These are phyloP conservation scores for Oryzaephilus surinamensis DNA, from an alignment of 1,140 invertebrate species.

Conservation along the genomic window DNA sequence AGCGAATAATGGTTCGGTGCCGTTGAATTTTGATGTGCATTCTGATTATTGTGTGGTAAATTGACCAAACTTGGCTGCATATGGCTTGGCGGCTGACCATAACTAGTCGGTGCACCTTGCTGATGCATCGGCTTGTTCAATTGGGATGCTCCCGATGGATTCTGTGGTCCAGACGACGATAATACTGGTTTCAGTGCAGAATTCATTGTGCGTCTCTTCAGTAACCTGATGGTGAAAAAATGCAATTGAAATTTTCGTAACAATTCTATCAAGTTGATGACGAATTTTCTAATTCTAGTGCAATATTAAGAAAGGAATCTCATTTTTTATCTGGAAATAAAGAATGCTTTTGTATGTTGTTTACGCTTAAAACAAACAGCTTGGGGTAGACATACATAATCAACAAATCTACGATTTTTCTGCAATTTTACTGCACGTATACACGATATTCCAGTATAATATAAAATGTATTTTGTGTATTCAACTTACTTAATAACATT, in stretches of 20 bases:
- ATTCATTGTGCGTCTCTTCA: too few relatives aligned
- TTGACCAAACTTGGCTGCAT: slow-evolving; percentile 24
- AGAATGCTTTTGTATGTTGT: slow-evolving; percentile 16
- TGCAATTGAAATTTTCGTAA: not conserved
- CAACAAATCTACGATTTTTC: too few relatives aligned
- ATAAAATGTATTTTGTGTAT: too few relatives aligned
- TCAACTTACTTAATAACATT: too few relatives aligned
- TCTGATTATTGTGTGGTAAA: slow-evolving; percentile 17
- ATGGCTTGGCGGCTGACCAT: slow-evolving; percentile 19
- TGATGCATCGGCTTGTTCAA: slow-evolving; percentile 21
- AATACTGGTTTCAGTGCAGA: slow-evolving; percentile 45
- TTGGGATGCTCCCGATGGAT: slow-evolving; percentile 23
- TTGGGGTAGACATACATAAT: too few relatives aligned
- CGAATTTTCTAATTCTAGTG: not conserved
- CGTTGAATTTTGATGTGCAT: slow-evolving; percentile 16
- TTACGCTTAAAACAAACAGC: slow-evolving; percentile 22
- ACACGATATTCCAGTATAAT: too few relatives aligned
- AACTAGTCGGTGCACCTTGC: slow-evolving; percentile 17
- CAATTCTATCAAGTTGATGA: not conserved
- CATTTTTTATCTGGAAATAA: too few relatives aligned
- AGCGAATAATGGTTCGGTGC: slow-evolving; percentile 23
- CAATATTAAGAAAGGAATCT: too few relatives aligned
- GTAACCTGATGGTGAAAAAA: too few relatives aligned
- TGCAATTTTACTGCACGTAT: too few relatives aligned
- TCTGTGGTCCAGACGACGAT: slow-evolving; percentile 38